Evolutionary conservation across 2,888 invertebrate genomes (phyloP).

Genomic region (Drosophila sordidula): DNA sequence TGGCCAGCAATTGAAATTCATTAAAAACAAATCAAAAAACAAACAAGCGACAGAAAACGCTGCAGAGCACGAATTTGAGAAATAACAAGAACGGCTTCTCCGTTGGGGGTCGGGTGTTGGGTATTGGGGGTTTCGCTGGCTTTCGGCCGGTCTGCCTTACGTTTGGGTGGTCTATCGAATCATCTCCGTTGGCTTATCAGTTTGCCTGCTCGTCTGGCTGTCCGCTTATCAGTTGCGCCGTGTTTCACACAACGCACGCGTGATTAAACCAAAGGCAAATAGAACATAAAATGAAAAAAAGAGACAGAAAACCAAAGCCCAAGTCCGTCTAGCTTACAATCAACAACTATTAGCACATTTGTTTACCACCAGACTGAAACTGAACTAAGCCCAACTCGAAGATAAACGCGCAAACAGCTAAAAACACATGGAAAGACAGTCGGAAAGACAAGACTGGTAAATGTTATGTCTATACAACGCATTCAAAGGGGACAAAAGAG

Average conservation of each 20-base stretch:
- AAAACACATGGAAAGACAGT: slow-evolving; percentile 1
- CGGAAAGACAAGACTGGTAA: slow-evolving; percentile 15
- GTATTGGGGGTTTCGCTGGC: background rate
- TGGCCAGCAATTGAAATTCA: slow-evolving; percentile 65
- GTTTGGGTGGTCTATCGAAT: background rate
- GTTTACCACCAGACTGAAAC: slow-evolving; percentile 38
- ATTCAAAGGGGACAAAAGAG: background rate
- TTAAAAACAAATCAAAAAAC: slow-evolving; percentile 66
- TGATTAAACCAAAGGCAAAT: slow-evolving; percentile 56
- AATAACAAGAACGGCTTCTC: background rate
- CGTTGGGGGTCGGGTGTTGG: background rate
- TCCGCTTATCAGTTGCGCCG: slow-evolving; percentile 29
- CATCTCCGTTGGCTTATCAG: slow-evolving; percentile 28
- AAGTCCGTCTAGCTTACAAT: slow-evolving; percentile 1
- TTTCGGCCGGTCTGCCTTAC: background rate
- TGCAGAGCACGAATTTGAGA: slow-evolving; percentile 24
- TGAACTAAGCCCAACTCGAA: background rate
- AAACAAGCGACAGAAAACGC: slow-evolving; percentile 7
- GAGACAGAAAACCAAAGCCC: background rate
- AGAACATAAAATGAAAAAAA: slow-evolving; percentile 7
- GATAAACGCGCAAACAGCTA: slow-evolving; percentile 14
- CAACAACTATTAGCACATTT: slow-evolving; percentile 52
- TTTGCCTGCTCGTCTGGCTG: slow-evolving; percentile 21
- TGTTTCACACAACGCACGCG: slow-evolving; percentile 50
- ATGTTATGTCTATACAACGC: background rate